Evolutionary conservation across 2,888 invertebrate genomes (phyloP).

Genomic region (Chelonus formosanus): DNA sequence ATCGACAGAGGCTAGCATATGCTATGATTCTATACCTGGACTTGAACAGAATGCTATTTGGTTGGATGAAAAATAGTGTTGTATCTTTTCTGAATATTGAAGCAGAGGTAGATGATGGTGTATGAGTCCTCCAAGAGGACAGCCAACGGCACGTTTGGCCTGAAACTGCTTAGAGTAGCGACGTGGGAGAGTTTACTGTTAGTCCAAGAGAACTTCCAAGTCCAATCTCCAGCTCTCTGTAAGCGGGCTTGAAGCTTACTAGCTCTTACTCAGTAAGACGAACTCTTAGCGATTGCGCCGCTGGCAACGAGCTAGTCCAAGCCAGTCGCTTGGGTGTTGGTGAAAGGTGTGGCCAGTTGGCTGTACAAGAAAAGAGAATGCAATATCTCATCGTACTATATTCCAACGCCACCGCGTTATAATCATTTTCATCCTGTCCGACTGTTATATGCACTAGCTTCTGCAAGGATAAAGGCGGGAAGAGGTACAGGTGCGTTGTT

Average conservation of each 20-base stretch:
- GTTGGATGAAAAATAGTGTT: no score
- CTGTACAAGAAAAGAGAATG: slow-evolving; percentile 60
- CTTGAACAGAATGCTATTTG: no score
- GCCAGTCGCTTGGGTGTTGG: slow-evolving; percentile 51
- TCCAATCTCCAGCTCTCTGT: neutral
- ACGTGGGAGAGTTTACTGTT: slow-evolving; percentile 43
- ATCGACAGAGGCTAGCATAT: no score
- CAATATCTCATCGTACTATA: slow-evolving; percentile 50
- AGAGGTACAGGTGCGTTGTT: slow-evolving; percentile 48
- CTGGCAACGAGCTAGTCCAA: slow-evolving; percentile 5
- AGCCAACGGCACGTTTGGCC: slow-evolving; percentile 11
- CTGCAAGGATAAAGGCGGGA: slow-evolving; percentile 17
- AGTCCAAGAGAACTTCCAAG: slow-evolving; percentile 15
- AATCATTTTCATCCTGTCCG: slow-evolving; percentile 45
- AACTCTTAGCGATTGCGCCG: slow-evolving; percentile 21
- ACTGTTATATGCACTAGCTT: slow-evolving; percentile 24
- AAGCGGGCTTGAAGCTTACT: neutral
- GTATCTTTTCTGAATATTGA: neutral
- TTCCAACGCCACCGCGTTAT: slow-evolving; percentile 28
- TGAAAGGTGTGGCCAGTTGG: slow-evolving; percentile 61
- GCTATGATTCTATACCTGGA: no score
- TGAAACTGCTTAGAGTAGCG: no score
- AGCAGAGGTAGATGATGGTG: no score
- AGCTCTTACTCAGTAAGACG: slow-evolving; percentile 4
- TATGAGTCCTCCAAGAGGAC: slow-evolving; percentile 2